Evolutionary conservation across 2,797 vertebrate species (phyloP).

Genomic region (Pipistrellus kuhlii): DNA sequence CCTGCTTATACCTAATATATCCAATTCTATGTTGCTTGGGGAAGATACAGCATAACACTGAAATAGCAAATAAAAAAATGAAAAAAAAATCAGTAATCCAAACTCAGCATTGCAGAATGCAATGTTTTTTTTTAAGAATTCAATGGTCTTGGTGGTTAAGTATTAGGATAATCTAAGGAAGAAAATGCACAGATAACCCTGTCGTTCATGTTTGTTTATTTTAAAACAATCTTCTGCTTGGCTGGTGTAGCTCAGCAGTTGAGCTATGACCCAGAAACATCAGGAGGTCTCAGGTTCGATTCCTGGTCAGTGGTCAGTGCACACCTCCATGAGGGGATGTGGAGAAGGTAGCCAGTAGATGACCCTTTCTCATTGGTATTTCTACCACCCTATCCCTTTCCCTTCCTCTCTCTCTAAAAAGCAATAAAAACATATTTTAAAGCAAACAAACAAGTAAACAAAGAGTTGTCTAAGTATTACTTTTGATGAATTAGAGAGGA

Average conservation of each 20-base stretch:
- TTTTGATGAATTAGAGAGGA: slow-evolving; percentile 88
- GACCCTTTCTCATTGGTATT: too few relatives aligned
- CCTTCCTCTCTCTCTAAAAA: too few relatives aligned
- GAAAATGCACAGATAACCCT: slow-evolving; percentile 89
- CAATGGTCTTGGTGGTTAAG: slow-evolving; percentile 88
- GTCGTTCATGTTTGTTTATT: slow-evolving; percentile 78
- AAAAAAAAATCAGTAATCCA: slow-evolving; percentile 48
- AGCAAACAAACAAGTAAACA: too few relatives aligned
- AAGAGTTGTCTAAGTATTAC: slow-evolving; percentile 86
- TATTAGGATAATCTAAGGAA: slow-evolving; percentile 82
- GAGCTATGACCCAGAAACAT: too few relatives aligned
- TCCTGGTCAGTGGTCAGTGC: too few relatives aligned
- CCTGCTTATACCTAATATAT: background rate
- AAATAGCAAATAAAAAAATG: slow-evolving; percentile 57
- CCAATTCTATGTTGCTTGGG: rapidly evolving
- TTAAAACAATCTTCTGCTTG: slow-evolving; percentile 78
- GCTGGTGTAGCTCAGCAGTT: too few relatives aligned
- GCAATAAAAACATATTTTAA: too few relatives aligned
- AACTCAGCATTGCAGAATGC: slow-evolving; percentile 76
- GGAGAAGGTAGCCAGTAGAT: too few relatives aligned
- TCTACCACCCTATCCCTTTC: too few relatives aligned
- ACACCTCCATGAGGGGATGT: too few relatives aligned
- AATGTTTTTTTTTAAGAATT: slow-evolving; percentile 84
- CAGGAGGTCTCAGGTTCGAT: too few relatives aligned
- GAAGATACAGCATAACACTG: background rate